Evolutionary conservation across 2,113 vertebrate genomes (phyloP), one percentile per base, ranked within the genome.

Genomic region (Rynchops niger): DNA sequence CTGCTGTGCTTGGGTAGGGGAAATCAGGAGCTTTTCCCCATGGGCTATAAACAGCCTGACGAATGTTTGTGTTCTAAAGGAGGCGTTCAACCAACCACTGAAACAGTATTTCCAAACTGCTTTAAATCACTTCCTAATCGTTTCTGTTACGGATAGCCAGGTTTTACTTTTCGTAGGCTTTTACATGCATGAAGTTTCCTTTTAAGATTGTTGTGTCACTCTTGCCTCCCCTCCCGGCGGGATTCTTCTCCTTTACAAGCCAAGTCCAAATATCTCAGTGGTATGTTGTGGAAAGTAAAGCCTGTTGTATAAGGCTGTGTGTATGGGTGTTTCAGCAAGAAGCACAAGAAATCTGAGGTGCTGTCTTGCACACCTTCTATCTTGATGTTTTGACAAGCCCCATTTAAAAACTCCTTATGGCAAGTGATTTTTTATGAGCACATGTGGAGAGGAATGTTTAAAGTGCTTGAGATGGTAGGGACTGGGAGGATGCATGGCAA

Each of bases 371-470:
- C 91, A 70, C 73, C 86, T 92, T 78, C 47, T 34, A 4, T 76
- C 56, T 73, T 2, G 49, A 15, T 40, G 76, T 42, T 91, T 61
- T 91, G 74, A 90, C 59, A 85, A 49, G 80, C 38, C 82, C 55
- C 55, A 3, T 81, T 90, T 55, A 19, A 70, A 77, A 67, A 52
- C 83, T 79, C 82, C 74, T 78, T 8, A 11, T 0, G 56, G 67
- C 74, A 32, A 76, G 52, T 96, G 96, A 85, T 73, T 88, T 97
- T 95, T 88, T 66, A 42, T 49, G 74, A 82, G 77, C 90, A 59
- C 49, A 3, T 92, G 88, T 34, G 56, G 81, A 53, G 80, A 45
- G 94, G 90, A 96, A 94, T 85, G 94, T 15, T 66, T 58, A 1
- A 79, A 90, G 91, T 17, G 73, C 77, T 67, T 32, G 77, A 38